These are phyloP conservation scores for Dasysyrphus albostriatus DNA, from an alignment of 2,888 invertebrate species.

Conservation along the genomic window DNA sequence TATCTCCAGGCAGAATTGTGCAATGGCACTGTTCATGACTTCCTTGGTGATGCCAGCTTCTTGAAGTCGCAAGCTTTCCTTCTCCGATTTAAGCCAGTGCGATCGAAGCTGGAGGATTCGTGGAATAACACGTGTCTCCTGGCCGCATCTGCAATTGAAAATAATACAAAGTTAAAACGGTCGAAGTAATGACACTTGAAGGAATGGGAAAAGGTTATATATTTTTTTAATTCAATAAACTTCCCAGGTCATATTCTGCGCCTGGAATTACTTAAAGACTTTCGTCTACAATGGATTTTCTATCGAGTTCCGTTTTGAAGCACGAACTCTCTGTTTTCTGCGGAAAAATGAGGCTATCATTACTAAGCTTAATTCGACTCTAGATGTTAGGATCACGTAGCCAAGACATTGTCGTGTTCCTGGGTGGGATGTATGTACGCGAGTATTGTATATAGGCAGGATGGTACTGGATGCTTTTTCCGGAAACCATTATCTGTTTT, in stretches of 20 bases:
- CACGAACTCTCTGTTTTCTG: slow-evolving; percentile 31
- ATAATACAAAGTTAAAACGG: slow-evolving; percentile 7
- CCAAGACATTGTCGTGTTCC: slow-evolving; percentile 14
- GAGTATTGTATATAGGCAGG: neutral
- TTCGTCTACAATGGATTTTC: slow-evolving; percentile 33
- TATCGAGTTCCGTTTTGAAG: slow-evolving; percentile 43
- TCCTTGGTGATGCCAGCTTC: slow-evolving; percentile 97
- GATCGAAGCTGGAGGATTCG: slow-evolving; percentile 97
- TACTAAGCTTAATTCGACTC: slow-evolving; percentile 54
- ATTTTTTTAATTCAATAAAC: slow-evolving; percentile 61
- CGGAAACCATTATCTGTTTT: slow-evolving; percentile 64
- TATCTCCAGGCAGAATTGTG: slow-evolving; percentile 98
- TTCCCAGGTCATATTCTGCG: slow-evolving; percentile 11
- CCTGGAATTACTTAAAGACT: slow-evolving; percentile 21
- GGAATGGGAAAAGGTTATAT: neutral
- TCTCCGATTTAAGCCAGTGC: slow-evolving; percentile 97
- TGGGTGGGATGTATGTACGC: too few relatives aligned
- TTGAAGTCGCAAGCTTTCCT: slow-evolving; percentile 94
- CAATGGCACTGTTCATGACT: slow-evolving; percentile 97
- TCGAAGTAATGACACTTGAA: slow-evolving; percentile 7
- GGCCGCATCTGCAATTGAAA: slow-evolving; percentile 91
- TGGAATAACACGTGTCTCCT: slow-evolving; percentile 98
- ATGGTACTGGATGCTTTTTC: slow-evolving; percentile 36
- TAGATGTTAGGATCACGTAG: slow-evolving; percentile 61
- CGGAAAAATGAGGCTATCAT: slow-evolving; percentile 25